Percentiles rank a stretch among this genome's conserved stretches.
phyloP scores from a whole-genome alignment of 2,888 invertebrate genomes.

The Serrognathus titanus region DNA sequence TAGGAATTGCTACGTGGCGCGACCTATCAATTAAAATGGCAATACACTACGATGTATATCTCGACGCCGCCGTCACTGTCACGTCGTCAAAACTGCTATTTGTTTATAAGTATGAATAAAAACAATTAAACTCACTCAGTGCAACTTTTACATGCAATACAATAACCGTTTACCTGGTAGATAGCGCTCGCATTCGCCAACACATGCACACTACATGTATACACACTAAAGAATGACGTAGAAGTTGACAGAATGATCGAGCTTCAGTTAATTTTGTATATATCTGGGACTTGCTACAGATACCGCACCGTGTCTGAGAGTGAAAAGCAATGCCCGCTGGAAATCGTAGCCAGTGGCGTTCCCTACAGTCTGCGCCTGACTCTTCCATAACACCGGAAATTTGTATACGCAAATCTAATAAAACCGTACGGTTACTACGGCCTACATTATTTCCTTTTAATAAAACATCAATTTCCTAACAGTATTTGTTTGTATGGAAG shows the following conservation, averaged over 20 bases:
- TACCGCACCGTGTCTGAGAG: conserved; percentile 16
- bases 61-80: no score
- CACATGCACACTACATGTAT: conserved; percentile 23
- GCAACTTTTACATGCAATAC: conserved; percentile 5
- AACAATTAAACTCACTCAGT: conserved; percentile 2
- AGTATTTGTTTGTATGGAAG: no score
- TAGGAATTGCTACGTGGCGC: no score
- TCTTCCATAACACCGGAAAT: no score
- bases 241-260: conserved; percentile 30
- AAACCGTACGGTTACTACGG: no score
- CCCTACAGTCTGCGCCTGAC: background rate
- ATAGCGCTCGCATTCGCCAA: conserved; percentile 27
- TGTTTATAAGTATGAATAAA: conserved; percentile 5
- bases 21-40: no score
- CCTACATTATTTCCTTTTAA: no score
- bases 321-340: conserved; percentile 18
- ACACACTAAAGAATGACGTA: conserved; percentile 20
- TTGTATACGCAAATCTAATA: no score
- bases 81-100: background rate
- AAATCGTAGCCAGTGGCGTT: conserved; percentile 20
- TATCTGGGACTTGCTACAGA: conserved; percentile 42
- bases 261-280: conserved; percentile 48
- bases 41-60: no score
- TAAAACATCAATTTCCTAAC: no score
- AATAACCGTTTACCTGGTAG: conserved; percentile 27